Percentiles rank a stretch among this genome's conserved stretches.
Evolutionary conservation across 2,888 invertebrate species (phyloP).

Genomic region (Dendrolimus pini): DNA sequence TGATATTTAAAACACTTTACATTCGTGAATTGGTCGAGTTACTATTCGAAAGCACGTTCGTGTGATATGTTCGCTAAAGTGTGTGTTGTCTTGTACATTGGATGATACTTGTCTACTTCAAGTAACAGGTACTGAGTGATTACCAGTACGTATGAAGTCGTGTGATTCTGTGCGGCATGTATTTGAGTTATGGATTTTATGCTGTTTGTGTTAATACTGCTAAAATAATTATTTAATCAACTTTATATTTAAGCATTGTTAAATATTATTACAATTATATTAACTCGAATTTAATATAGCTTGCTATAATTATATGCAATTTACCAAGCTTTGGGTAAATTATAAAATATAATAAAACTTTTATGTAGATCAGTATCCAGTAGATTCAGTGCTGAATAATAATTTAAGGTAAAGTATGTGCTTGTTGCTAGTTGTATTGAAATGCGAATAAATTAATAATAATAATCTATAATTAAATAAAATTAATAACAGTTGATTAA

Average conservation of each 20-base stretch:
- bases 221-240: too few species aligned
- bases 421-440: neutral
- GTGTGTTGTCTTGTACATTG: neutral
- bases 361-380: neutral
- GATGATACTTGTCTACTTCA: neutral
- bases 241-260: too few species aligned
- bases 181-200: neutral
- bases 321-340: too few species aligned
- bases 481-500: too few species aligned
- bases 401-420: neutral
- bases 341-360: too few species aligned
- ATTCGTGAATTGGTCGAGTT: neutral
- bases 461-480: too few species aligned
- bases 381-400: neutral
- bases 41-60: neutral
- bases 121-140: neutral
- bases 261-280: too few species aligned
- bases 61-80: neutral
- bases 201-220: neutral
- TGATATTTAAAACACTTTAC: neutral
- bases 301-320: neutral
- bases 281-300: too few species aligned
- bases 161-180: neutral
- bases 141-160: too few species aligned
- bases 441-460: neutral